These are phyloP conservation scores for Pristiophorus japonicus DNA, from an alignment of 2,113 vertebrate genomes.

Conservation along the genomic window DNA sequence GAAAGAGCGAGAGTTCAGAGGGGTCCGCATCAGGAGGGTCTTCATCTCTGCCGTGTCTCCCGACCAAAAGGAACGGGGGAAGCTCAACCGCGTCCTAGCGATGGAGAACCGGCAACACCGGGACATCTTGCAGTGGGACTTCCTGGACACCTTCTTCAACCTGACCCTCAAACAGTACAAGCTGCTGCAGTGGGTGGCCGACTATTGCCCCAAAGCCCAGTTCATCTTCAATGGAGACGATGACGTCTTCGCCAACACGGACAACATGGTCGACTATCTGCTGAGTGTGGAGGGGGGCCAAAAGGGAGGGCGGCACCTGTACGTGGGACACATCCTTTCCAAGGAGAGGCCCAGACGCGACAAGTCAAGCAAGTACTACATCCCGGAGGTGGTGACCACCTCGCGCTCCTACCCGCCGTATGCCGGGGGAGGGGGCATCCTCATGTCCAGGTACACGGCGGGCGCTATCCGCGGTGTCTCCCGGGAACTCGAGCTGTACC, in stretches of 20 bases:
- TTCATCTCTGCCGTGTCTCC: slow-evolving; percentile 60
- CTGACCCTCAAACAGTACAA: slow-evolving; percentile 78
- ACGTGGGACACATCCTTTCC: slow-evolving; percentile 59
- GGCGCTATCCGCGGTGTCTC: slow-evolving; percentile 56
- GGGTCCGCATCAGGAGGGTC: slow-evolving; percentile 55
- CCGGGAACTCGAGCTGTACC: slow-evolving; percentile 43
- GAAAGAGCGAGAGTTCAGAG: slow-evolving; percentile 51
- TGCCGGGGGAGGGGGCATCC: slow-evolving; percentile 67
- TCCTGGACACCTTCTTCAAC: slow-evolving; percentile 76
- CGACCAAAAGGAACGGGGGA: slow-evolving; percentile 41
- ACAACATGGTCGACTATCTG: slow-evolving; percentile 64
- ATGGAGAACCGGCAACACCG: slow-evolving; percentile 56
- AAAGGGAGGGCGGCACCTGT: slow-evolving; percentile 58
- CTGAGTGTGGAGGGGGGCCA: slow-evolving; percentile 16
- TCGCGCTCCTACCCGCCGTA: slow-evolving; percentile 59
- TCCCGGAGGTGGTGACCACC: slow-evolving; percentile 64
- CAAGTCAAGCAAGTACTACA: slow-evolving; percentile 66
- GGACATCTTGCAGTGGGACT: slow-evolving; percentile 79
- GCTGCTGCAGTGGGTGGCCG: slow-evolving; percentile 69
- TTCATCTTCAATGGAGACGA: slow-evolving; percentile 77
- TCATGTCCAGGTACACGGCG: slow-evolving; percentile 67
- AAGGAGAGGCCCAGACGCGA: slow-evolving; percentile 59
- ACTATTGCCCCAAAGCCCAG: slow-evolving; percentile 52
- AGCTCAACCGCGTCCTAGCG: slow-evolving; percentile 59
- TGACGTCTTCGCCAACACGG: slow-evolving; percentile 72